These are phyloP conservation scores for Carpatolechia fugitivella DNA, from an alignment of 2,888 invertebrate genomes.

Conservation along the genomic window DNA sequence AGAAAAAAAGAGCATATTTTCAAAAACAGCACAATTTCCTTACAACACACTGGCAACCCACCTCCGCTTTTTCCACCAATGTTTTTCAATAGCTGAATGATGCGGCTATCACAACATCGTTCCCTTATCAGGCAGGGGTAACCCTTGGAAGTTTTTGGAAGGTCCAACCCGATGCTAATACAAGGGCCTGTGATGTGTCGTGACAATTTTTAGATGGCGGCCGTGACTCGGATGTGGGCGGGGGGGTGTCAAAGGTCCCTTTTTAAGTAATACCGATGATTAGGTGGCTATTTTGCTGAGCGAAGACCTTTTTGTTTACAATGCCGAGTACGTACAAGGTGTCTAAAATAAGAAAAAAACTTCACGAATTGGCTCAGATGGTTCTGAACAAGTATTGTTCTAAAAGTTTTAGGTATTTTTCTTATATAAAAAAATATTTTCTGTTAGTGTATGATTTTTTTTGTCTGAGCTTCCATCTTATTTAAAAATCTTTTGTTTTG, in stretches of 20 bases:
- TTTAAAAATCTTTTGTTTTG: too few species aligned
- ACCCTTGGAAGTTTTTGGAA: conserved; percentile 60
- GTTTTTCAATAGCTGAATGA: conserved; percentile 77
- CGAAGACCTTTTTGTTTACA: too few species aligned
- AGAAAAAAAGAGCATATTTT: too few species aligned
- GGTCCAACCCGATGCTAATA: conserved; percentile 23
- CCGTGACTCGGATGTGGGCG: conserved; percentile 32
- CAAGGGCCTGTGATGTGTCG: conserved; percentile 41
- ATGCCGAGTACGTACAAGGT: too few species aligned
- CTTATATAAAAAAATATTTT: too few species aligned
- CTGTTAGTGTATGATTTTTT: too few species aligned
- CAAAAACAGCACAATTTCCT: too few species aligned
- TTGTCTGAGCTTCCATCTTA: too few species aligned
- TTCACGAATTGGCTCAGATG: too few species aligned
- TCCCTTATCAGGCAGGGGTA: conserved; percentile 55
- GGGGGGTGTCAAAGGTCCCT: not conserved
- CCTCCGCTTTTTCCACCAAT: conserved; percentile 77
- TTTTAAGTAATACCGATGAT: conserved; percentile 3
- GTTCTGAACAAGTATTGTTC: too few species aligned
- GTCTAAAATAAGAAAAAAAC: too few species aligned
- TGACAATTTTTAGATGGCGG: conserved; percentile 33
- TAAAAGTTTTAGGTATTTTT: too few species aligned
- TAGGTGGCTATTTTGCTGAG: not conserved
- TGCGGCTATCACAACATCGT: conserved; percentile 74
- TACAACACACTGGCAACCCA: conserved; percentile 10